Percentiles rank a stretch among this genome's conserved stretches.
Evolutionary conservation across 2,888 invertebrate species (phyloP).

Genomic region (Antitype chi): DNA sequence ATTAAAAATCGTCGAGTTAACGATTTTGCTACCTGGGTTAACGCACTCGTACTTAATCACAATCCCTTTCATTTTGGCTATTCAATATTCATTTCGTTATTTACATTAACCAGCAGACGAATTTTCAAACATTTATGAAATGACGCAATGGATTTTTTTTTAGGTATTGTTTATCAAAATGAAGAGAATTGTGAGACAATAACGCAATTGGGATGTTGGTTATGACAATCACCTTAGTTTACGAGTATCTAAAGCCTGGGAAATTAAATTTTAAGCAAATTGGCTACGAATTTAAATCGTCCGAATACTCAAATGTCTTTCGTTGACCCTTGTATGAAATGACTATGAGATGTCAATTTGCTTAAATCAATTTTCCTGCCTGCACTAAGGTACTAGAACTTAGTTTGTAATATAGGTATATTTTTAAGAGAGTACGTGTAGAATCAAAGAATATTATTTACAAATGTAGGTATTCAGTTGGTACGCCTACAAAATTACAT

Average conservation of each 20-base stretch:
- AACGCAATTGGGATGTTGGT: neutral
- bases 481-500: neutral
- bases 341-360: neutral
- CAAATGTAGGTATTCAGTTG: conserved; percentile 3
- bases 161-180: neutral
- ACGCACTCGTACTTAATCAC: neutral
- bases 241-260: neutral
- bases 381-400: neutral
- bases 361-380: neutral
- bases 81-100: neutral
- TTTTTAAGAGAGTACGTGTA: neutral
- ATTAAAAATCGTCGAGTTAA: neutral
- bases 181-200: neutral
- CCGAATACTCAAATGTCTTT: neutral
- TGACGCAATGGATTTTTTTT: neutral
- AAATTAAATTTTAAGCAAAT: neutral
- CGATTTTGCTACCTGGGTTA: neutral
- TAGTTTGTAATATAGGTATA: neutral
- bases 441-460: conserved; percentile 9
- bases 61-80: neutral
- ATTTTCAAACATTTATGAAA: neutral
- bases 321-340: neutral
- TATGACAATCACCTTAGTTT: conserved; percentile 13
- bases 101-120: neutral
- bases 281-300: neutral